phyloP scores from a whole-genome alignment of 1,140 invertebrate genomes.

The Hypsibius dujardini region DNA sequence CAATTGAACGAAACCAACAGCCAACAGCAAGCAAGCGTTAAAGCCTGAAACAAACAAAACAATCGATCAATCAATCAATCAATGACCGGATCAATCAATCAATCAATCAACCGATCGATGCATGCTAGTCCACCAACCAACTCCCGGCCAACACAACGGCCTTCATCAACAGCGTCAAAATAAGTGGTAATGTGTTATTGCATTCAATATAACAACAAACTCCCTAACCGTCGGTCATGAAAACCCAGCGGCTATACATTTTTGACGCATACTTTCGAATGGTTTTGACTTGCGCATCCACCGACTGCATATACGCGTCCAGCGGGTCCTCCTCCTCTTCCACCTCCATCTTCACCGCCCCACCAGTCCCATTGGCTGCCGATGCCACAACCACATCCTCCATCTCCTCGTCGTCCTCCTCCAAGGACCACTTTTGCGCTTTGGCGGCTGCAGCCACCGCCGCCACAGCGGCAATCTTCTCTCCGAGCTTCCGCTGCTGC shows the following conservation, averaged over 20 bases:
- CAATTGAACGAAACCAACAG: too few relatives aligned
- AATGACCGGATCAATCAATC: too few relatives aligned
- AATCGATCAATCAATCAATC: too few relatives aligned
- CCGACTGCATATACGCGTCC: conserved; percentile 84
- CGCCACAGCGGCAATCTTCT: not conserved
- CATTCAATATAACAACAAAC: conserved; percentile 23
- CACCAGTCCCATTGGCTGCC: too few relatives aligned
- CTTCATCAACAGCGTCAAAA: not conserved
- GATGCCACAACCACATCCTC: too few relatives aligned
- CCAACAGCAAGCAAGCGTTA: too few relatives aligned
- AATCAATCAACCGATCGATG: not conserved
- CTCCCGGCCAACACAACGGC: conserved; percentile 21
- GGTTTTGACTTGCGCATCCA: conserved; percentile 72
- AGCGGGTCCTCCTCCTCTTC: conserved; percentile 46
- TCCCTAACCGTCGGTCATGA: too few relatives aligned
- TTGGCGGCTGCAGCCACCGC: not conserved
- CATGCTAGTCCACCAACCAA: not conserved
- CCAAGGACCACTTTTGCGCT: conserved; percentile 1
- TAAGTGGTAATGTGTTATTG: conserved; percentile 16
- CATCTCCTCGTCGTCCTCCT: not conserved
- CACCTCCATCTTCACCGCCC: conserved; percentile 23
- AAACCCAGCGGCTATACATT: too few relatives aligned
- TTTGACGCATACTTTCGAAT: conserved; percentile 56
- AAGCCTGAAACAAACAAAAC: conserved; percentile 36
- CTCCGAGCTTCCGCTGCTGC: not conserved